phyloP scores from a whole-genome alignment of 2,113 vertebrate species.

The Morone saxatilis region DNA sequence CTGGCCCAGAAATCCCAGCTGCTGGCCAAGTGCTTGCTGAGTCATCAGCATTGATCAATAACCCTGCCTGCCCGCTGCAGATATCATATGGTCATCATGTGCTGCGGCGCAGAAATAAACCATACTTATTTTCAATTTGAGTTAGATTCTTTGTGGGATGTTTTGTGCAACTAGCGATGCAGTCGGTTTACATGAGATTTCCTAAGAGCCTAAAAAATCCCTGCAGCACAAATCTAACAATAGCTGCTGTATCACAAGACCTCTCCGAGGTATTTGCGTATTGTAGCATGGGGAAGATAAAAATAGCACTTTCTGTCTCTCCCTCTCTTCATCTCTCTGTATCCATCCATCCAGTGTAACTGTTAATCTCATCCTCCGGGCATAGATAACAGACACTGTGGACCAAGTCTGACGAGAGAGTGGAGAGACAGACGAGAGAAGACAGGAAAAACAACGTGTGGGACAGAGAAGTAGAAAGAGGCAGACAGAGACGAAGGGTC shows the following conservation, averaged over 20 bases:
- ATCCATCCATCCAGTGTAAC: constrained; percentile 19
- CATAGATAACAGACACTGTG: constrained; percentile 10
- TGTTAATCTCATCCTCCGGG: constrained; percentile 3
- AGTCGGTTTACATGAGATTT: constrained; percentile 31
- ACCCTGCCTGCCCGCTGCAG: background rate
- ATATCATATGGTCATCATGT: background rate
- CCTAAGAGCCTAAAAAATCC: constrained; percentile 41
- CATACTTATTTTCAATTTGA: background rate
- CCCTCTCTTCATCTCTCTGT: background rate
- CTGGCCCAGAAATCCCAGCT: background rate
- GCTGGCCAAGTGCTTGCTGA: constrained; percentile 10
- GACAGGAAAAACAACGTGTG: background rate
- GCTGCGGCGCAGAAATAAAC: background rate
- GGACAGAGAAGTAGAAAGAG: background rate
- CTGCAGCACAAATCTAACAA: constrained; percentile 53
- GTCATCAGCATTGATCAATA: constrained; percentile 23
- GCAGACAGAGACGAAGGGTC: background rate
- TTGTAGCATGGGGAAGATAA: constrained; percentile 56
- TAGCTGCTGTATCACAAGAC: constrained; percentile 63
- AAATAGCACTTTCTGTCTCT: constrained; percentile 54
- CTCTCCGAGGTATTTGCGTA: constrained; percentile 52
- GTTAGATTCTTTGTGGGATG: background rate
- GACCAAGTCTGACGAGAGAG: background rate
- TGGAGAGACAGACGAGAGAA: background rate
- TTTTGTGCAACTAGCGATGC: background rate